Evolutionary conservation across 2,888 invertebrate species (phyloP), one percentile per base, ranked within the genome.

Genomic region (Linnaemya vulpina): DNA sequence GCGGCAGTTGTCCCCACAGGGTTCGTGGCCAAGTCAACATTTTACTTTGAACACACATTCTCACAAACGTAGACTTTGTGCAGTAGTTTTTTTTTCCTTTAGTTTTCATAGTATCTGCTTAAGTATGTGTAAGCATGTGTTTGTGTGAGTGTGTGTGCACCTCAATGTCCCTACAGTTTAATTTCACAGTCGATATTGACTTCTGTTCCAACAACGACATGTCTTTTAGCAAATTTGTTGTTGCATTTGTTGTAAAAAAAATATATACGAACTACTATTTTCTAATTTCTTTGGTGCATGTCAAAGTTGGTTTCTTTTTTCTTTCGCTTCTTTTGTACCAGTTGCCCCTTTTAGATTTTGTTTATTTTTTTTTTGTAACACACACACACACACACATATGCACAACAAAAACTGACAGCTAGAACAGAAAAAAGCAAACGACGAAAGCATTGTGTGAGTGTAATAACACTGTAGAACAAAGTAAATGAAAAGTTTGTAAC

Each of bases 281-380:
- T 17, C 43, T 76, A 75, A 75, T 79, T 65, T 74, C 73, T 40
- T 38, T 79, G 60, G 25, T 68, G 53, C 68, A 62, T 63, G 60
- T 83, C 60, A 65, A 43, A 65, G 30, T 65, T 49, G 40, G 9
- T 7, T 58, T 43, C 1, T 71, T 0, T 58, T 55, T 58, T 25
- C n/a, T n/a, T n/a, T n/a, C n/a, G n/a, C n/a, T n/a, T 46, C 4
- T 7, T 22, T 13, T 63, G 46, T 55, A 30, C 43, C 20, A 30
- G 17, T n/a, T 53, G 15, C 15, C 60, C 20, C 55, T 40, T 63
- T 70, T 43, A 38, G n/a, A 62, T 40, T 68, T 17, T 9, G 25
- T 4, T 11, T 70, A 40, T 70, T 30, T 74, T 38, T n/a, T 49
- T 22, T 7, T 55, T 46, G 30, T 30, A 22, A 20, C 10, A 2